Base-by-base conservation (phyloP, 2,888 invertebrate species). In the Drosophila monieri region DNA sequence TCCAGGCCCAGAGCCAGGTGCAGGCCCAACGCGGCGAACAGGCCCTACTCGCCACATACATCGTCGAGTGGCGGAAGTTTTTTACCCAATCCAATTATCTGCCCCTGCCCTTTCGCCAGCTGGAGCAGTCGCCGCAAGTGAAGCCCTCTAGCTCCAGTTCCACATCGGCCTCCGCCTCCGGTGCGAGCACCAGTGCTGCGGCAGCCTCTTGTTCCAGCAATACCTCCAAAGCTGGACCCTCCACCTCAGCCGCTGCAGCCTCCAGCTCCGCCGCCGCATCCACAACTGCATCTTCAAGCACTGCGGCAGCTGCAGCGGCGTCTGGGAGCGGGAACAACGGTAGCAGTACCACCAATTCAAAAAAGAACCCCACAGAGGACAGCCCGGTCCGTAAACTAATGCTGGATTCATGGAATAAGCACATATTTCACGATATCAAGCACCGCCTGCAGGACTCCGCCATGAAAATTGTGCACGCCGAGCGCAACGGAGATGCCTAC, bases 401-500 rank as follows among this genome's bases (percentile, higher is more conserved):
- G 99, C 93, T 99, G 73, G 98, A 99, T 91, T 97, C 97, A 66
- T 99, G 99, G 99, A 99, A 99, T 92, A 96, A 96, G 90, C 97
- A 96, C 90, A 99, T 99, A 89, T 99, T 99, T 92, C 94, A 95
- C 90, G 97, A 97, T 90, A 98, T 99, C 77, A 98, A 98, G 91
- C 95, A 97, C 89, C 94, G 97, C 74, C 92, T 98, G 51, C 97
- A 98, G 91, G 96, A 96, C 90, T 98, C 98, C 80, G 99, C 99
- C 2, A 99, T 99, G 98, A 97, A 98, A 92, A 93, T 99, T 74
- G 98, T 99, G 8, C 96, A 98, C 90, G 96, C 98, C 2, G 99
- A 99, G 91, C 94, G 99, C 73, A 98, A 98, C 92, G 99, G 99
- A 1, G 98, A 99, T 92, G 97, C 98, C 3, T 99, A 99, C 92